Evolutionary conservation across 2,113 vertebrate species (phyloP).

Genomic region (Benitochromis conjunctus): DNA sequence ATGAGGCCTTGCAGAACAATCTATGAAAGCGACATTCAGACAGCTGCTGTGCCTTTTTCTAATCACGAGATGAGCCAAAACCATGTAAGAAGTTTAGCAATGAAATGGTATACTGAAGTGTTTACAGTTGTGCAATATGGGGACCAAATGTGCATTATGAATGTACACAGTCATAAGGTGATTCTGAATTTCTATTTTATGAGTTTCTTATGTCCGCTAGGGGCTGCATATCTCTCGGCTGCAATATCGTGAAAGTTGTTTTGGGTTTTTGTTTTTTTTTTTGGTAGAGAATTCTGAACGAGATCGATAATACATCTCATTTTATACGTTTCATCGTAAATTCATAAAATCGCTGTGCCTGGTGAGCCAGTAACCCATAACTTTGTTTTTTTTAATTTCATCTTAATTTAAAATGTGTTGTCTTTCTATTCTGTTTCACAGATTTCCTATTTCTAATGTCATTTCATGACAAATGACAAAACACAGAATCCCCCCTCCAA

Average conservation of each 20-base stretch:
- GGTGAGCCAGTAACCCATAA: neutral
- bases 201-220: neutral
- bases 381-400: neutral
- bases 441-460: neutral
- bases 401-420: conserved; percentile 29
- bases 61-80: conserved; percentile 50
- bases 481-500: neutral
- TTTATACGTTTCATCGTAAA: conserved; percentile 3
- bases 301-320: neutral
- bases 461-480: neutral
- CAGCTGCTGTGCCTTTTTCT: conserved; percentile 46
- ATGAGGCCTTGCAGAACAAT: conserved; percentile 12
- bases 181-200: conserved; percentile 5
- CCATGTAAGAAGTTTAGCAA: conserved; percentile 45
- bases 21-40: conserved; percentile 11
- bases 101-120: conserved; percentile 69
- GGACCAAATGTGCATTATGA: conserved; percentile 54
- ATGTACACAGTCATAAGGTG: conserved; percentile 40
- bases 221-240: neutral
- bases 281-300: neutral
- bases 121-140: conserved; percentile 84
- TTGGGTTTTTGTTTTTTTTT: neutral
- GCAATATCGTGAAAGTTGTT: neutral
- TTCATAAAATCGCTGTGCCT: neutral
- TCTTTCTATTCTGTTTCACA: neutral